Evolutionary conservation across 2,888 invertebrate genomes (phyloP).

Genomic region (Tiphia femorata): DNA sequence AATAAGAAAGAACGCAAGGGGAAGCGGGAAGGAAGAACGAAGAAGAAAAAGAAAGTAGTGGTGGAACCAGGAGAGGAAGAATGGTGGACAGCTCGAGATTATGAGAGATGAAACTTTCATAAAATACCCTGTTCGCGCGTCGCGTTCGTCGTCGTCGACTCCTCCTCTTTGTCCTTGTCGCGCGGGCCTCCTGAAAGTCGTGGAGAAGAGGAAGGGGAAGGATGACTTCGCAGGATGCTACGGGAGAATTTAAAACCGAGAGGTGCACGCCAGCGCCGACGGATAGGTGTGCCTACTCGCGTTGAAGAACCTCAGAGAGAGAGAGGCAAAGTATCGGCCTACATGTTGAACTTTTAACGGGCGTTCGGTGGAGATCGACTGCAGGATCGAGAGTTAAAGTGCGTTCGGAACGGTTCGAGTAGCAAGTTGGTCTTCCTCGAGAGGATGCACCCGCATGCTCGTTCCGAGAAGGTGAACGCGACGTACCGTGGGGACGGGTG

Average conservation of each 20-base stretch:
- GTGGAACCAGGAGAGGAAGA: background rate
- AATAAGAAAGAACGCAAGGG: background rate
- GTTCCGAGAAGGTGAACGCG: no score
- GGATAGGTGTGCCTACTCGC: slow-evolving; percentile 12
- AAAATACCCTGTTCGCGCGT: slow-evolving; percentile 49
- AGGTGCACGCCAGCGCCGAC: no score
- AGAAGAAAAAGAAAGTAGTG: background rate
- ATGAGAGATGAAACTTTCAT: slow-evolving; percentile 60
- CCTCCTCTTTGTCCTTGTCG: no score
- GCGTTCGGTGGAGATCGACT: slow-evolving; percentile 3
- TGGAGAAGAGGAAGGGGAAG: no score
- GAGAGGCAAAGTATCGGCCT: background rate
- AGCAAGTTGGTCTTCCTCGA: slow-evolving; percentile 3
- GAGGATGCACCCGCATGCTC: background rate
- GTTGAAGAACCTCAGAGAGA: no score
- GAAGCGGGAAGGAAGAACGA: background rate
- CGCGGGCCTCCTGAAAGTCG: no score
- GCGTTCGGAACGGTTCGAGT: background rate
- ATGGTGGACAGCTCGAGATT: slow-evolving; percentile 45
- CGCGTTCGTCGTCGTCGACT: slow-evolving; percentile 38
- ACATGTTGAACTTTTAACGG: slow-evolving; percentile 27
- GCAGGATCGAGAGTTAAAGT: background rate
- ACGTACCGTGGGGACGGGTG: no score
- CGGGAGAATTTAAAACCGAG: slow-evolving; percentile 44
- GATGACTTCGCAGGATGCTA: no score